Conservation (phyloP, 2,888 invertebrate species). For the Nemotelus pantherinus region DNA sequence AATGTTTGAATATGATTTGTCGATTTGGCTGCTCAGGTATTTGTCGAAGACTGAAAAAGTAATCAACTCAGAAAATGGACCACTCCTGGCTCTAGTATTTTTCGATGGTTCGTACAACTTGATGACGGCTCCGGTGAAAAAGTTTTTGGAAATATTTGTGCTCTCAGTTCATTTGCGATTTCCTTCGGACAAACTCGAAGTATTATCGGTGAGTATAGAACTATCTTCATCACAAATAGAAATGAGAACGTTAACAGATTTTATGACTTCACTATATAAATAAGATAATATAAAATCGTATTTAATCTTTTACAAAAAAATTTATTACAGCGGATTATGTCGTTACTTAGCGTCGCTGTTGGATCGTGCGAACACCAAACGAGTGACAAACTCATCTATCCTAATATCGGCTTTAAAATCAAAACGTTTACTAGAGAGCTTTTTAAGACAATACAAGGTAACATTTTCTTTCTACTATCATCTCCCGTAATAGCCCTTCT, state of each 20-base stretch:
- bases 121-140: conserved; percentile 56
- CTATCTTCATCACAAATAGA: no score
- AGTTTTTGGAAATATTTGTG: conserved; percentile 57
- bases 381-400: conserved; percentile 56
- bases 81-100: conserved; percentile 58
- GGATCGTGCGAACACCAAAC: conserved; percentile 58
- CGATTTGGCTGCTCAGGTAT: conserved; percentile 69
- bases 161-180: conserved; percentile 55
- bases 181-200: conserved; percentile 53
- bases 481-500: neutral
- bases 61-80: conserved; percentile 56
- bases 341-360: conserved; percentile 59
- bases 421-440: conserved; percentile 56
- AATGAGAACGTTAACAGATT: no score
- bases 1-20: conserved; percentile 68
- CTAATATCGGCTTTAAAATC: conserved; percentile 56
- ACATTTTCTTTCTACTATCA: neutral
- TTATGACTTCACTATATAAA: no score
- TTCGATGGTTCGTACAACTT: conserved; percentile 54
- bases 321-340: conserved; percentile 57
- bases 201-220: conserved; percentile 57
- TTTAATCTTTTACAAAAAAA: no score
- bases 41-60: conserved; percentile 56
- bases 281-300: no score
- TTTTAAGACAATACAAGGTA: conserved; percentile 58